These are phyloP conservation scores for Caerostris extrusa DNA, from an alignment of 1,140 invertebrate genomes.

Conservation along the genomic window DNA sequence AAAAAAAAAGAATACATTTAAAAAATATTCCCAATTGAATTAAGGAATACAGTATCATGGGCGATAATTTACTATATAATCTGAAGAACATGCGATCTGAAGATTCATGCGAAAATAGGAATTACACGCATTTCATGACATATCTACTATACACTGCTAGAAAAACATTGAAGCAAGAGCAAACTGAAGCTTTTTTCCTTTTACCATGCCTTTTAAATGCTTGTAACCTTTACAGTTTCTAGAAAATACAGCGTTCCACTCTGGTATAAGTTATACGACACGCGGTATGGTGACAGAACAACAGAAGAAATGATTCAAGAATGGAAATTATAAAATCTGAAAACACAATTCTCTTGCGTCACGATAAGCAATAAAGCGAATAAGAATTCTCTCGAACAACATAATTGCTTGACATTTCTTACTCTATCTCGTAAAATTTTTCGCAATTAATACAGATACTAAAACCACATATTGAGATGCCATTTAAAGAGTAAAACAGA, in stretches of 20 bases:
- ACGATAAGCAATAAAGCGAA: not conserved
- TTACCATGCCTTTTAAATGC: not conserved
- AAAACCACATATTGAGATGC: not conserved
- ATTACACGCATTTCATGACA: too few relatives aligned
- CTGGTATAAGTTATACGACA: constrained; percentile 8
- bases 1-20: too few relatives aligned
- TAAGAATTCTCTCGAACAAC: not conserved
- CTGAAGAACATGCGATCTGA: too few relatives aligned
- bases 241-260: not conserved
- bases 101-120: too few relatives aligned
- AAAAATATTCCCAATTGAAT: too few relatives aligned
- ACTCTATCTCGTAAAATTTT: constrained; percentile 1
- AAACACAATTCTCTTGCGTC: not conserved
- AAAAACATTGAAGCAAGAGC: too few relatives aligned
- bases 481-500: not conserved
- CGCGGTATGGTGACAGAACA: not conserved
- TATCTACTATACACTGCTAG: too few relatives aligned
- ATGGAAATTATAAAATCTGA: constrained; percentile 20
- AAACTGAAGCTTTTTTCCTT: not conserved
- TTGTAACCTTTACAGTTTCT: not conserved
- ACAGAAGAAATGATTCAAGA: not conserved
- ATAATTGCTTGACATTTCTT: constrained; percentile 9
- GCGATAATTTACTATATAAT: too few relatives aligned
- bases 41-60: too few relatives aligned
- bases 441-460: not conserved